A percentile compares a stretch with the other conserved stretches of the same genome.
These are phyloP conservation scores for Pyrrhosoma nymphula DNA, from an alignment of 2,888 invertebrate genomes.

Conservation along the genomic window DNA sequence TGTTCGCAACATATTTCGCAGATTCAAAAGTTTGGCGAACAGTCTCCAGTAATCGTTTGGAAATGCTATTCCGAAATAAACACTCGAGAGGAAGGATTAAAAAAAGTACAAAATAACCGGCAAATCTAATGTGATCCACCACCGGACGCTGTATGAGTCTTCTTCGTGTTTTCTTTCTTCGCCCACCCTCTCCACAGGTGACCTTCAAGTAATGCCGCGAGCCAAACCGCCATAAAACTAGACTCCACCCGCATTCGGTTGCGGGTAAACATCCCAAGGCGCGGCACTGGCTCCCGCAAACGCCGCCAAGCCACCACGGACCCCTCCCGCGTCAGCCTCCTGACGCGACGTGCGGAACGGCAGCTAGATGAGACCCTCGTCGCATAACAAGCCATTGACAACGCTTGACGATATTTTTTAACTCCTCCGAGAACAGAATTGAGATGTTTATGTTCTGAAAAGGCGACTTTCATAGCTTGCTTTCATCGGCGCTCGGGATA, in stretches of 20 bases:
- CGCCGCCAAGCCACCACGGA: too few relatives aligned
- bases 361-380: too few relatives aligned
- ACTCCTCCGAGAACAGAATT: too few relatives aligned
- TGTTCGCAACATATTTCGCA: neutral
- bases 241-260: neutral
- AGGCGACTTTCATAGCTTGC: too few relatives aligned
- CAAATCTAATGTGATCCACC: neutral
- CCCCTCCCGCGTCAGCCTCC: too few relatives aligned
- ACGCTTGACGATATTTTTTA: too few relatives aligned
- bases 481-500: too few relatives aligned
- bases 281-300: neutral
- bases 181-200: neutral
- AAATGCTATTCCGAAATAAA: neutral
- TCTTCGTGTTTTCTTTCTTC: neutral
- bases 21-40: neutral
- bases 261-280: neutral
- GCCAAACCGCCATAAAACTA: neutral
- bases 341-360: too few relatives aligned
- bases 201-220: neutral
- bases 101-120: neutral
- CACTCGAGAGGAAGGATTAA: neutral
- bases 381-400: too few relatives aligned
- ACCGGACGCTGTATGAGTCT: neutral
- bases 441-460: too few relatives aligned
- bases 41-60: neutral